These are phyloP conservation scores for Norana najaformis DNA, from an alignment of 2,888 invertebrate species.

Conservation along the genomic window DNA sequence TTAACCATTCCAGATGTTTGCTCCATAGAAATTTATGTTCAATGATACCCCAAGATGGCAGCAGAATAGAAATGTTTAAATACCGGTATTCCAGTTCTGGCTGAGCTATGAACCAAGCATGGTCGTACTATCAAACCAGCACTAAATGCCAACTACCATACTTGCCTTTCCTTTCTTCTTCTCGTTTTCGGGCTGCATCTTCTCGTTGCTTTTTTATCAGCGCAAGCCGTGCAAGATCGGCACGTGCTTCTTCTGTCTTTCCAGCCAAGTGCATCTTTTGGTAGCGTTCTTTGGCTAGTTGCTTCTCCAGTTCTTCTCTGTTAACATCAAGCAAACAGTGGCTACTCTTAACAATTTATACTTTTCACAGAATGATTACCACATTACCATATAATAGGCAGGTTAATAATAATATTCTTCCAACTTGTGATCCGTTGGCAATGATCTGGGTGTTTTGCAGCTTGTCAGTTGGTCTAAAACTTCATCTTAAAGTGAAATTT, in stretches of 20 bases:
- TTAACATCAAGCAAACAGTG: neutral
- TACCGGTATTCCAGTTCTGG: no score
- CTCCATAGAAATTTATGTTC: no score
- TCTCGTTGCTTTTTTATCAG: constrained; percentile 91
- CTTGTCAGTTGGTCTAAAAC: no score
- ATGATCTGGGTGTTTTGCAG: no score
- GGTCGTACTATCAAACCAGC: neutral
- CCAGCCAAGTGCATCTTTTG: constrained; percentile 91
- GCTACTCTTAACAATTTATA: neutral
- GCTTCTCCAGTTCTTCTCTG: constrained; percentile 88
- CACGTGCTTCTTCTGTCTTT: constrained; percentile 91
- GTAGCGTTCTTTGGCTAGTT: constrained; percentile 84
- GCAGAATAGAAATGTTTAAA: no score
- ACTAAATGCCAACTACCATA: neutral
- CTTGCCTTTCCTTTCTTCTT: constrained; percentile 75
- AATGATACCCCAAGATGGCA: no score
- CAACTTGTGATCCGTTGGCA: no score
- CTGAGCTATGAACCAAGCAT: neutral
- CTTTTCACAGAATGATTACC: neutral
- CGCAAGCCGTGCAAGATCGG: constrained; percentile 89
- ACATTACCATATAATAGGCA: no score
- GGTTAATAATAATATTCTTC: no score
- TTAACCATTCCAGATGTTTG: no score
- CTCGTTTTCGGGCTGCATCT: constrained; percentile 88
- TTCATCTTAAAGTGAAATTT: no score